Evolutionary conservation across 2,113 vertebrate genomes (phyloP).

Genomic region (Pituophis catenifer): DNA sequence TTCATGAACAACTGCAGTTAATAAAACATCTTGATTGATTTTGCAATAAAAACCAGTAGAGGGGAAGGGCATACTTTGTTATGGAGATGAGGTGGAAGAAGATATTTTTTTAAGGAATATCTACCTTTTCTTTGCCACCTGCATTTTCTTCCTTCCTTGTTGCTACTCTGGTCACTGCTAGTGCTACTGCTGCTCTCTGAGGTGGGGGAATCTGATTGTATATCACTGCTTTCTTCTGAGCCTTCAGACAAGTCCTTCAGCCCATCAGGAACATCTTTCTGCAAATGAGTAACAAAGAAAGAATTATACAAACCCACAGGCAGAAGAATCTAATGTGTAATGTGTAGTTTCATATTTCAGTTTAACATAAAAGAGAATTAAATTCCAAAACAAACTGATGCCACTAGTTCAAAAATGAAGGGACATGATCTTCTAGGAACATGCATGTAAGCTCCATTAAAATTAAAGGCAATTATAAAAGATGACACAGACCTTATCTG

Average conservation of each 20-base stretch:
- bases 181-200: constrained; percentile 79
- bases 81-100: neutral
- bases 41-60: neutral
- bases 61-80: neutral
- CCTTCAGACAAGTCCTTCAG: constrained; percentile 86
- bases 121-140: constrained; percentile 92
- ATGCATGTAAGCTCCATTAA: neutral
- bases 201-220: constrained; percentile 81
- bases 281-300: constrained; percentile 36
- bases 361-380: neutral
- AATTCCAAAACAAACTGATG: neutral
- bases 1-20: neutral
- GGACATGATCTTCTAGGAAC: neutral
- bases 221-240: constrained; percentile 89
- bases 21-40: neutral
- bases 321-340: neutral
- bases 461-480: neutral
- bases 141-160: constrained; percentile 79
- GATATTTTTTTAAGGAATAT: neutral
- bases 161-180: constrained; percentile 62
- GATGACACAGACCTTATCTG: neutral
- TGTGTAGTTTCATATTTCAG: no score
- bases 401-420: neutral
- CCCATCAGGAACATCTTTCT: constrained; percentile 89
- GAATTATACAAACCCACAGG: neutral